phyloP scores from a whole-genome alignment of 2,888 invertebrate genomes.

The Drosophila mayaguana region DNA sequence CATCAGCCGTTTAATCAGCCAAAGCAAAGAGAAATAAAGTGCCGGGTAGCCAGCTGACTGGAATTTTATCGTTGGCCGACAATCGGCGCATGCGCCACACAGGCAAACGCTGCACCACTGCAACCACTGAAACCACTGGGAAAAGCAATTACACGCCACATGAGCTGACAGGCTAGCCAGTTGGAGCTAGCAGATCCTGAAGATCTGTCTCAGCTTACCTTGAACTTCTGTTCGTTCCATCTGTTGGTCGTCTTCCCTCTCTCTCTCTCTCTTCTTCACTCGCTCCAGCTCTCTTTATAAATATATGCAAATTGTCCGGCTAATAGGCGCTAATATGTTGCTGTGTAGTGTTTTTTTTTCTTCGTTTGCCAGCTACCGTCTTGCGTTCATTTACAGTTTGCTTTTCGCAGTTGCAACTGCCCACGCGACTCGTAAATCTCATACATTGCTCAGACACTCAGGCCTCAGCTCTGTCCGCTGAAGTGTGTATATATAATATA shows the following conservation, averaged over 20 bases:
- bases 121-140: conserved; percentile 21
- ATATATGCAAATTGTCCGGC: conserved; percentile 59
- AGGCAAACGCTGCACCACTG: conserved; percentile 13
- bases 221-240: conserved; percentile 57
- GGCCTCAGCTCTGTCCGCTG: not conserved
- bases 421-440: conserved; percentile 69
- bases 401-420: conserved; percentile 54
- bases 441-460: conserved; percentile 22
- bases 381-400: conserved; percentile 62
- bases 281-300: conserved; percentile 1
- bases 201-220: conserved; percentile 63
- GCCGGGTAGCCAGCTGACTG: conserved; percentile 46
- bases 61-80: conserved; percentile 65
- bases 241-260: not conserved
- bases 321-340: conserved; percentile 74
- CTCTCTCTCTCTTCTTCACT: not conserved
- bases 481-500: not conserved
- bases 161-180: conserved; percentile 29
- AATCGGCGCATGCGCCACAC: conserved; percentile 62
- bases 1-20: conserved; percentile 69
- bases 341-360: not conserved
- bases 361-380: conserved; percentile 34
- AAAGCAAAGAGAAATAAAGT: conserved; percentile 65
- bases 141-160: conserved; percentile 71
- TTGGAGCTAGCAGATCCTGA: conserved; percentile 25